Conservation (phyloP, 2,113 vertebrate genomes). For the Numida meleagris region DNA sequence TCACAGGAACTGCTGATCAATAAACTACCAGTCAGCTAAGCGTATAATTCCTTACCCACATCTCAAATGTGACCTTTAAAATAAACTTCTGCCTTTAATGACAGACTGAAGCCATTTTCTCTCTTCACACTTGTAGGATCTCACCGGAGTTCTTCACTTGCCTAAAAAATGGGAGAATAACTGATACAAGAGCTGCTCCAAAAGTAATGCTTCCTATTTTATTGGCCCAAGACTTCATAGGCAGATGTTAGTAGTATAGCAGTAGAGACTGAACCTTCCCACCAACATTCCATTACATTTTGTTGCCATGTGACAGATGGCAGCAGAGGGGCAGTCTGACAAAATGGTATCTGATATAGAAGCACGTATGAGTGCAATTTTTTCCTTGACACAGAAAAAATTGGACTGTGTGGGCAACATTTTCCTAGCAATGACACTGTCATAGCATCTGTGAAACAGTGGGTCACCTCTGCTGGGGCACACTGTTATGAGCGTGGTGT, state of each 20-base stretch:
- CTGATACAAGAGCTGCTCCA: neutral
- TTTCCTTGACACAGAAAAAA: no score
- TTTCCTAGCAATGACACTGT: no score
- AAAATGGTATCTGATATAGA: no score
- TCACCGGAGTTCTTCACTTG: neutral
- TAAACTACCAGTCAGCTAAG: neutral
- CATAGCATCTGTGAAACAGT: no score
- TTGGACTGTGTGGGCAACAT: no score
- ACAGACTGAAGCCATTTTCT: neutral
- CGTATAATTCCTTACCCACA: neutral
- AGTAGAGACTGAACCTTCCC: neutral
- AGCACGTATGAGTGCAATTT: no score
- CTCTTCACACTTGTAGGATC: neutral
- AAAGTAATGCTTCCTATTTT: neutral
- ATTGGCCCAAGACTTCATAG: neutral
- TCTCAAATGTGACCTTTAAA: neutral
- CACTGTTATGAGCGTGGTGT: no score
- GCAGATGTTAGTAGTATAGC: neutral
- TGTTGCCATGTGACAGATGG: neutral
- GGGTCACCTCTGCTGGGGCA: no score
- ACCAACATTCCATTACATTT: neutral
- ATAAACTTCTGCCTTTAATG: neutral
- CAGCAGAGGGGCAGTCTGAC: no score
- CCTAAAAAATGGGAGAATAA: neutral
- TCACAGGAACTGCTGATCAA: accelerated